Evolutionary conservation across 2,797 vertebrate genomes (phyloP), one percentile per base, ranked within the genome.

Genomic region (Harpagifer antarcticus): DNA sequence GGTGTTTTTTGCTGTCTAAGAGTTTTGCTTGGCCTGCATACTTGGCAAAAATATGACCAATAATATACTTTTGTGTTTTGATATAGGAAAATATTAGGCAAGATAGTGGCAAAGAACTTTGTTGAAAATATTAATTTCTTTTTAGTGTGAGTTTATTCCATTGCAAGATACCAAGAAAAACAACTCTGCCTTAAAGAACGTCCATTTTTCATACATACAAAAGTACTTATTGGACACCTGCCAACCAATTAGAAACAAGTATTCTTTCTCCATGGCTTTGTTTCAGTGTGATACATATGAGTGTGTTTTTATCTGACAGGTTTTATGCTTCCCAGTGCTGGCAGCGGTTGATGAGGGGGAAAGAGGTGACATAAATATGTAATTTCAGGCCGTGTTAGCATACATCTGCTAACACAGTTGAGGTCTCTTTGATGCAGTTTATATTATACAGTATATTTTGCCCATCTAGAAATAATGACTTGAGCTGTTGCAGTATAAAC

Each of bases 401-500:
- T 27, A 33, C 55, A 67, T 60, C 55, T 71, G 64, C 67, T 16
- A 37, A 40, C 27, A 66, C 4, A 48, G 37, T 55, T 58, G 58
- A 67, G 33, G 55, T 76, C 16, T 50, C 44, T 65, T 48, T 82
- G 68, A 72, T 81, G 45, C 65, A 40, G 55, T 81, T 69, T n/a
- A 19, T 45, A 33, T 64, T 33, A 27, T 9, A 52, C 4, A 14
- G 16, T 58, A 54, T 77, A 73, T 71, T 43, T 78, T 74, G 31
- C 19, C 72, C 72, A 63, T 76, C 33, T 69, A 65, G 67, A 81
- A 83, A 73, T 74, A 71, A 69, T 62, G 60, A 72, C 49, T 81
- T 52, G 40, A 63, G 57, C 73, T 78, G 75, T 60, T 82, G 70
- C 74, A 77, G 47, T 74, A 75, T 70, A 78, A 88, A 82, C 78